Conservation (phyloP, 1,140 invertebrate genomes). For the Drosophila willistoni region DNA sequence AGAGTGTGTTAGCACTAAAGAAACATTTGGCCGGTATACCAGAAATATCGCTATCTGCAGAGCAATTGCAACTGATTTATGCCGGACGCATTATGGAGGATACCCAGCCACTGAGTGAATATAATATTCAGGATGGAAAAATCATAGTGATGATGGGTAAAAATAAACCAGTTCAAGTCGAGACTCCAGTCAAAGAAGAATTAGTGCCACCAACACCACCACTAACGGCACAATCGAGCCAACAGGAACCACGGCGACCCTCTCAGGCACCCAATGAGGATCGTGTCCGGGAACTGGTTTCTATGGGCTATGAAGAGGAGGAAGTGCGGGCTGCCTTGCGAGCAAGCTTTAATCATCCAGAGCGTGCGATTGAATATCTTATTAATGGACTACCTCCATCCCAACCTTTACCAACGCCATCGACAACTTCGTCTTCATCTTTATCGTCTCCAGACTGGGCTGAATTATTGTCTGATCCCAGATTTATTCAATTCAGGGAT, state of each 20-base stretch:
- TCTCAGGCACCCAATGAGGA: constrained; percentile 42
- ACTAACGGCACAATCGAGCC: background rate
- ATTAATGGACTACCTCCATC: constrained; percentile 57
- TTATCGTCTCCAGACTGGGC: constrained; percentile 16
- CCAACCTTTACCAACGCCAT: background rate
- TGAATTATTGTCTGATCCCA: constrained; percentile 39
- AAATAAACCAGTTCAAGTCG: constrained; percentile 18
- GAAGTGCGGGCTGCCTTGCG: constrained; percentile 66
- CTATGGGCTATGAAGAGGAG: constrained; percentile 67
- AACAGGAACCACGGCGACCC: constrained; percentile 9
- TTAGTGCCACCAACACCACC: constrained; percentile 18
- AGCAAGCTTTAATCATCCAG: constrained; percentile 78
- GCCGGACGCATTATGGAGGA: constrained; percentile 71
- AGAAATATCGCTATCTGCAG: constrained; percentile 47
- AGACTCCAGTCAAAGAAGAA: constrained; percentile 13
- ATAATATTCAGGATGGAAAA: constrained; percentile 59
- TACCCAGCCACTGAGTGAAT: constrained; percentile 43
- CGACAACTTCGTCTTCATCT: background rate
- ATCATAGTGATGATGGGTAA: constrained; percentile 71
- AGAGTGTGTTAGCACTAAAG: constrained; percentile 62
- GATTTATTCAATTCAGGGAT: constrained; percentile 49
- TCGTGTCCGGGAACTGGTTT: constrained; percentile 54
- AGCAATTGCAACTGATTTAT: constrained; percentile 67
- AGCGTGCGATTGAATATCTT: constrained; percentile 73
- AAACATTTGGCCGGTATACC: constrained; percentile 41